A percentile compares a stretch with the other conserved stretches of the same genome.
Evolutionary conservation across 2,797 vertebrate species (phyloP).

Genomic region (Anolis apletophallus): DNA sequence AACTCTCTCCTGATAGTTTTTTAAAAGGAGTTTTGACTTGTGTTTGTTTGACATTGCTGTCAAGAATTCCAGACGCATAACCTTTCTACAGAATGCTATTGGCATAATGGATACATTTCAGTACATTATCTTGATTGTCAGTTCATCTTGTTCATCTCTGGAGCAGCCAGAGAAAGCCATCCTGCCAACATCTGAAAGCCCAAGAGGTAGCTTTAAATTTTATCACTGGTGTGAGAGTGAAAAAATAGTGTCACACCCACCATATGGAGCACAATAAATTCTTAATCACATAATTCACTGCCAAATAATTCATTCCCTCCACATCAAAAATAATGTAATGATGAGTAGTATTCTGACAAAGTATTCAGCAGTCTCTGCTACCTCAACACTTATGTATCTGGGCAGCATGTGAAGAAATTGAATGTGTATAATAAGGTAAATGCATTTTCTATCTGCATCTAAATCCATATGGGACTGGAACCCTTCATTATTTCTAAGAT

Average conservation of each 20-base stretch:
- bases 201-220: slow-evolving; percentile 1
- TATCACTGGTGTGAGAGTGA: neutral
- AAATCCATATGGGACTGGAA: no score
- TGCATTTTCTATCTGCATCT: neutral
- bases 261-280: neutral
- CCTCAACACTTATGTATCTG: no score
- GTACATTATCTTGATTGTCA: slow-evolving; percentile 3
- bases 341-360: no score
- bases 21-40: neutral
- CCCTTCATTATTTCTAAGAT: neutral
- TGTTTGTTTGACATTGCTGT: slow-evolving; percentile 44
- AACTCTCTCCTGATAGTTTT: neutral
- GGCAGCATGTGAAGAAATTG: neutral
- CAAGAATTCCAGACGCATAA: slow-evolving; percentile 24
- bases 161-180: neutral
- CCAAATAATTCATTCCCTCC: neutral
- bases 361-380: no score
- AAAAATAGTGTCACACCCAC: neutral
- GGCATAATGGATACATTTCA: slow-evolving; percentile 31
- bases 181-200: slow-evolving; percentile 1
- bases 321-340: neutral
- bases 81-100: neutral
- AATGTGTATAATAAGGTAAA: neutral
- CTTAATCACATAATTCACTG: neutral
- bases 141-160: neutral